A percentile compares a stretch with the other conserved stretches of the same genome.
Conservation (phyloP, 2,113 vertebrate genomes). For the Chrysochloris asiatica region DNA sequence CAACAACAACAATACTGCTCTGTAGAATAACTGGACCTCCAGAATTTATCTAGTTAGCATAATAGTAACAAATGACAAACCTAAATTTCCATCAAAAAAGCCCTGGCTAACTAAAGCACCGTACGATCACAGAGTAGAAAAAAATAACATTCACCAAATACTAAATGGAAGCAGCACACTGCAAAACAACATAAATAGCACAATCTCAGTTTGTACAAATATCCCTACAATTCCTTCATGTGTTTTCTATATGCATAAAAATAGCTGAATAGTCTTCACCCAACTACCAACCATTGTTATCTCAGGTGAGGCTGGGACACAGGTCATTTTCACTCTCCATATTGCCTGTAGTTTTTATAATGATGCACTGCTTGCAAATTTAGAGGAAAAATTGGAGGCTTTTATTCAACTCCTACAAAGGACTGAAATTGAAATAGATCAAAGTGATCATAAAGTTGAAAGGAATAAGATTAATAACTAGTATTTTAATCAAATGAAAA, state of each 20-base stretch:
- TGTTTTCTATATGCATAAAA: neutral
- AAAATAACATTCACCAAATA: neutral
- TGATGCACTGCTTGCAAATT: neutral
- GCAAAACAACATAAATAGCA: slow-evolving; percentile 9
- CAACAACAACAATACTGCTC: no score
- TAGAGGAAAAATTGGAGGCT: neutral
- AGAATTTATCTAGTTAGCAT: slow-evolving; percentile 14
- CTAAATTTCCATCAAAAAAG: neutral
- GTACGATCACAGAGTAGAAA: slow-evolving; percentile 23
- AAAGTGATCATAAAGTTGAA: slow-evolving; percentile 20
- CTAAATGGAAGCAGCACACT: slow-evolving; percentile 6
- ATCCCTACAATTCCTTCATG: neutral
- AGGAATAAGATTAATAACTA: neutral
- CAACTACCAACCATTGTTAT: neutral
- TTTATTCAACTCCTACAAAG: slow-evolving; percentile 31
- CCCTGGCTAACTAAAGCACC: slow-evolving; percentile 9
- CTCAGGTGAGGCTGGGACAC: neutral
- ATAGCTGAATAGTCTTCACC: neutral
- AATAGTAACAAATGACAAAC: slow-evolving; percentile 23
- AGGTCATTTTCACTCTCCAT: slow-evolving; percentile 16
- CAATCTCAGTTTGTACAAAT: neutral
- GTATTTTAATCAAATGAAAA: slow-evolving; percentile 58
- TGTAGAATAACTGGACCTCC: neutral
- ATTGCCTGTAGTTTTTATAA: neutral
- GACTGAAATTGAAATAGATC: slow-evolving; percentile 25